Base-by-base conservation (phyloP, 1,140 invertebrate species). In the Drosophila willistoni region DNA sequence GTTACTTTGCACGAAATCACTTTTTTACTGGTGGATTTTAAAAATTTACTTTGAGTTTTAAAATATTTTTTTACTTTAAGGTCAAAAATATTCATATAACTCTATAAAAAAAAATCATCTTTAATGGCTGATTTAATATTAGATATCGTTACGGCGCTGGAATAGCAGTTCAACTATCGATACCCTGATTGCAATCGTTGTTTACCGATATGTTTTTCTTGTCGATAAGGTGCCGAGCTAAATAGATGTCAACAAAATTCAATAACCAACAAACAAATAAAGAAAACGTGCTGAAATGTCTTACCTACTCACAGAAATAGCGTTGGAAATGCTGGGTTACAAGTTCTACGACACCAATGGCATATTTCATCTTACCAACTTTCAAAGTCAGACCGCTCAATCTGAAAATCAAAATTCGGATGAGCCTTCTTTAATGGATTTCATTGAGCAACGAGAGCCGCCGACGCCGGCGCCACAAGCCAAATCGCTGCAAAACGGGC, bases 301-400 rank as follows among this genome's bases (percentile, higher is more conserved):
- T 14, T 91, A 91, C 36, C 47, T 91, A 42, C 77, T 91, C 3
- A 91, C 90, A 9, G 90, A 91, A 85, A 91, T 91, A 10, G 90
- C 90, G 2, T 68, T 91, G 7, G 90, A 91, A 79, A 91, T 91
- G 90, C 69, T 91, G 14, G 90, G 90, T 14, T 91, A 90, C 54
- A 91, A 90, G 56, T 91, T 91, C 65, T 91, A 91, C 71, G 90
- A 91, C 25, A 90, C 82, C 7, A 80, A 91, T 69, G 90, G 90
- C 1, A 64, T 64, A 0, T 82, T 74, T 41, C 81, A 87, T 56
- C 66, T 86, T 22, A 91, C 85, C 0, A 91, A 89, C 65, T 91
- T 91, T 56, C 90, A 91, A 65, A 77, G 57, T 36, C 77, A 76
- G 33, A 70, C 73, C 17, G 34, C 66, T 0, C 68, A 67, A 22